These are phyloP conservation scores for Cephus cinctus DNA, from an alignment of 1,140 invertebrate species.

Conservation along the genomic window DNA sequence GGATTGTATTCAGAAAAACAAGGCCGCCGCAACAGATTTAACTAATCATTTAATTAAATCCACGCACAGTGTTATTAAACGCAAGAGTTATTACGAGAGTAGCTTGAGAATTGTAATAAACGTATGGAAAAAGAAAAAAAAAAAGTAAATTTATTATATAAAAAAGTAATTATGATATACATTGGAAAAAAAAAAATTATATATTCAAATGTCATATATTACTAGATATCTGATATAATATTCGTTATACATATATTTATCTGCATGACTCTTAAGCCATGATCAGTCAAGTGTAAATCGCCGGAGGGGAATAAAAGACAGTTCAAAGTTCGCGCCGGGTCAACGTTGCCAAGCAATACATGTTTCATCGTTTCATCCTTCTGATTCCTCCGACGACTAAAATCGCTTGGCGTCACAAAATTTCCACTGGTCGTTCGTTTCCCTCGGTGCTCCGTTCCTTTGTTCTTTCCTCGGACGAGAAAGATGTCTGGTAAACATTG, in stretches of 20 bases:
- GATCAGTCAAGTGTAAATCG: no score
- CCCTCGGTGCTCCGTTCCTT: not conserved
- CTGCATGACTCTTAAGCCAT: no score
- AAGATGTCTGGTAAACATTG: no score
- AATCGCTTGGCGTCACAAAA: constrained; percentile 38
- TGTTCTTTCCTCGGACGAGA: no score
- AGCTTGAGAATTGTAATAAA: no score
- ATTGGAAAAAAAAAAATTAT: not conserved
- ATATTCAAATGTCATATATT: not conserved
- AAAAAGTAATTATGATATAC: not conserved
- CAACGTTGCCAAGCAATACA: no score
- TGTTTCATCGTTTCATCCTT: constrained; percentile 5
- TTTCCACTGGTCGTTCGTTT: constrained; percentile 37
- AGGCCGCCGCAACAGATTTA: not conserved
- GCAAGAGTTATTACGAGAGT: not conserved
- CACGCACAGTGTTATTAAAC: not conserved
- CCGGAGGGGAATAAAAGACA: no score
- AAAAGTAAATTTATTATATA: no score
- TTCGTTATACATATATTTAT: no score
- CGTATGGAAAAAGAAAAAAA: no score
- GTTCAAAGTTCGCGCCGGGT: constrained; percentile 43
- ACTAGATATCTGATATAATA: no score
- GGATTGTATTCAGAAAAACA: no score
- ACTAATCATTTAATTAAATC: not conserved
- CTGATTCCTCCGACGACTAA: not conserved